Evolutionary conservation across 2,113 vertebrate species (phyloP), one percentile per base, ranked within the genome.

Genomic region (Seriola aureovittata): DNA sequence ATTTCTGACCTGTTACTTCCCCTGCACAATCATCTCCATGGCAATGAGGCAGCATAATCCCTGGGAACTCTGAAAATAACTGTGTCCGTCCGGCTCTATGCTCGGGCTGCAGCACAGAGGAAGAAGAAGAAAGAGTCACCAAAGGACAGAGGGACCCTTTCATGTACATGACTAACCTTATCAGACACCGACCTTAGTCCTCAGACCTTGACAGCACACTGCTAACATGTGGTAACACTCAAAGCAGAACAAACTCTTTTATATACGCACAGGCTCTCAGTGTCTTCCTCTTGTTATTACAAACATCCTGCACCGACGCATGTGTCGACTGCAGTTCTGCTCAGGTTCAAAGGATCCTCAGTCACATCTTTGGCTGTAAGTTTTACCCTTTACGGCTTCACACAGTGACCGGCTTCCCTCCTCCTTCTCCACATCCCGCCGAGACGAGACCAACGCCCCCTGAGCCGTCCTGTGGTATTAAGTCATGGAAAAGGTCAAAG

Each of bases 381-480:
- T 64, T 71, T 74, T 60, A 70, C 60, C 77, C 67, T 75, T 63
- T 55, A 69, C 46, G 68, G 63, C 57, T 79, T 78, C 74, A 76
- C 23, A 5, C 42, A 52, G 74, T 60, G 81, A 81, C 71, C 82
- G 68, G 54, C 3, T 78, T 81, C 60, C 60, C 71, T 75, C 82
- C 73, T 78, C n/a, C 80, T 64, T 75, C 19, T 71, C 81, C 73
- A 77, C 75, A 62, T 65, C 32, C 75, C 71, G 77, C 84, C 54
- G 65, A 78, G 76, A 68, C 23, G 7, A 71, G 75, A 58, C 59
- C 44, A 25, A 52, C 46, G 23, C 62, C 36, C 78, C 36, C 21
- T 13, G 70, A 83, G 66, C 68, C 29, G 57, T 62, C 57, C 74
- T 34, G 10, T 66, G 69, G 80, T 66, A 78, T 85, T n/a, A 72